A percentile compares a stretch with the other conserved stretches of the same genome.
phyloP scores from a whole-genome alignment of 2,888 invertebrate genomes.

The Drosophila borealis region DNA sequence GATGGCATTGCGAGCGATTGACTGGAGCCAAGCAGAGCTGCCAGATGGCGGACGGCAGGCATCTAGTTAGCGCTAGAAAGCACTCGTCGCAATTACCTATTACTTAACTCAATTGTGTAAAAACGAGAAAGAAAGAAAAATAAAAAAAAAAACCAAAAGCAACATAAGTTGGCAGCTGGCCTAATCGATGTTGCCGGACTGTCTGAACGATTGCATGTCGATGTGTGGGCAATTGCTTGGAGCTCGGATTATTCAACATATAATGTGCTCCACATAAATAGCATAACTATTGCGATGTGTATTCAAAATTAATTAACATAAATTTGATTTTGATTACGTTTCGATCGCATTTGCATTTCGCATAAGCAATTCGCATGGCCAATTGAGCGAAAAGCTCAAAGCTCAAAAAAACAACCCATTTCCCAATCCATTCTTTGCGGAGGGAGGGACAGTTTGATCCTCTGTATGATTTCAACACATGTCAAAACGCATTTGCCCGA shows the following conservation, averaged over 20 bases:
- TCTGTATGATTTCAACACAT: slow-evolving; percentile 51
- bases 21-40: no score
- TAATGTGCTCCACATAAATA: slow-evolving; percentile 8
- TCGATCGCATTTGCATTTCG: slow-evolving; percentile 11
- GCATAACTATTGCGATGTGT: slow-evolving; percentile 18
- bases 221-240: slow-evolving; percentile 38
- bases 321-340: slow-evolving; percentile 9
- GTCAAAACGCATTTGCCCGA: slow-evolving; percentile 36
- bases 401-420: not conserved
- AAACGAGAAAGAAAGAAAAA: not conserved
- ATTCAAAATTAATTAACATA: slow-evolving; percentile 32
- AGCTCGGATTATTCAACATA: slow-evolving; percentile 44
- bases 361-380: slow-evolving; percentile 31
- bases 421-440: not conserved
- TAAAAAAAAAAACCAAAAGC: not conserved
- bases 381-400: slow-evolving; percentile 28
- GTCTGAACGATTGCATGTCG: slow-evolving; percentile 13
- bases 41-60: not conserved
- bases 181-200: slow-evolving; percentile 17
- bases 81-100: slow-evolving; percentile 6
- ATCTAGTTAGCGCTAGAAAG: not conserved
- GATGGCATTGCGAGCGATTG: no score
- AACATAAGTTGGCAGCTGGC: not conserved
- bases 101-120: slow-evolving; percentile 16
- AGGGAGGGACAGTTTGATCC: slow-evolving; percentile 19